A percentile compares a stretch with the other conserved stretches of the same genome.
Conservation (phyloP, 2,797 vertebrate species). For the Thaleichthys pacificus region DNA sequence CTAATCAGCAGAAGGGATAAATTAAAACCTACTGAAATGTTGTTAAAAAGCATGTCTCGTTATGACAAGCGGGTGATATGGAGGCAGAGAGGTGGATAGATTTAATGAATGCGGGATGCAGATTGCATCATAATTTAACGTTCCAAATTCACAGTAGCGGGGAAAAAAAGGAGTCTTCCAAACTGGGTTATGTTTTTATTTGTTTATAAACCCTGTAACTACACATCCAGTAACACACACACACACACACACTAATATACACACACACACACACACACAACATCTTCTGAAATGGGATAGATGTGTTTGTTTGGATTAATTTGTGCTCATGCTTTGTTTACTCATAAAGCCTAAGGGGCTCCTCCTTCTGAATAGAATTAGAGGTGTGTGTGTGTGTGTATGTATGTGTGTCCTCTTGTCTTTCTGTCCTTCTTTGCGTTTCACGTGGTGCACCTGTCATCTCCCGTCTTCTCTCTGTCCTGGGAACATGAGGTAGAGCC, state of each 20-base stretch:
- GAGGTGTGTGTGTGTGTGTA: not conserved
- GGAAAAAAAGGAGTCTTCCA: not conserved
- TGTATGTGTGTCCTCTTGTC: not conserved
- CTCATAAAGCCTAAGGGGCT: constrained; percentile 4
- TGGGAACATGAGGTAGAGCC: not conserved
- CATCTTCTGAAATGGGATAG: constrained; percentile 2
- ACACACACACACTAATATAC: no score
- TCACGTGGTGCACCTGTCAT: not conserved
- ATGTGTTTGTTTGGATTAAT: constrained; percentile 33
- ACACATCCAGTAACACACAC: no score
- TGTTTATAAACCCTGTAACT: not conserved
- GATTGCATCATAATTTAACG: not conserved
- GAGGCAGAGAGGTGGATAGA: constrained; percentile 6
- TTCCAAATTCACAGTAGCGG: constrained; percentile 17
- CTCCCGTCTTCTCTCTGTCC: not conserved
- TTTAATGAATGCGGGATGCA: constrained; percentile 14
- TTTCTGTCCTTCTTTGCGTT: not conserved
- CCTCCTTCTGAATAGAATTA: constrained; percentile 15
- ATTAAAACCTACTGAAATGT: not conserved
- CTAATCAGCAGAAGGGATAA: not conserved
- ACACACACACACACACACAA: no score
- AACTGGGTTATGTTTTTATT: constrained; percentile 4
- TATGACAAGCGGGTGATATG: not conserved
- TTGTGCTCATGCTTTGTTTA: constrained; percentile 31
- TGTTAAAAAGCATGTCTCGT: not conserved